Percentiles rank a stretch among this genome's conserved stretches.
phyloP scores from a whole-genome alignment of 2,113 vertebrate species.

The Lepus timidus region DNA sequence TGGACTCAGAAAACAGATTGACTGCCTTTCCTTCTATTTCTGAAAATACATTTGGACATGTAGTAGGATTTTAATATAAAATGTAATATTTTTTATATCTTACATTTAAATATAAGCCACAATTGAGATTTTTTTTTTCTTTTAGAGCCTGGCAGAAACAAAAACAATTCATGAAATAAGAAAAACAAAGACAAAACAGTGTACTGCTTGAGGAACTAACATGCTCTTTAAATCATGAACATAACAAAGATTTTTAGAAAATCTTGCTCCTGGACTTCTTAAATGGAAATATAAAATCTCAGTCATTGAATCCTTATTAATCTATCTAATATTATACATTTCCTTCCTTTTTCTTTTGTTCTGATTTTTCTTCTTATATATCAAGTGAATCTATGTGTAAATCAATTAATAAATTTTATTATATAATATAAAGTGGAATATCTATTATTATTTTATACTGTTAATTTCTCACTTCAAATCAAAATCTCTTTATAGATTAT shows the following conservation, averaged over 20 bases:
- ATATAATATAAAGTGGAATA: background rate
- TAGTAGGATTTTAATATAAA: background rate
- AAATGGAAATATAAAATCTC: background rate
- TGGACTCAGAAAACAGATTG: background rate
- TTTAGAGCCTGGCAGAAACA: constrained; percentile 3
- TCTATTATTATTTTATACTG: background rate
- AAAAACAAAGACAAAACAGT: background rate
- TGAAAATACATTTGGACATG: background rate
- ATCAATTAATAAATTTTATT: background rate
- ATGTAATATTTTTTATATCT: background rate
- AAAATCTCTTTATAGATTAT: background rate
- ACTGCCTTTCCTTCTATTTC: background rate
- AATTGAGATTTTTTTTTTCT: background rate
- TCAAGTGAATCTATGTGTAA: background rate
- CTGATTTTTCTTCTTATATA: background rate
- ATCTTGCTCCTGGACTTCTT: background rate
- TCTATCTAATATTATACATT: background rate
- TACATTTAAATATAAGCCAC: background rate
- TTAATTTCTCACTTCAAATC: background rate
- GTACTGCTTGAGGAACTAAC: background rate
- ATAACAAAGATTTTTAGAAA: background rate
- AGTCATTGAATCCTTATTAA: background rate
- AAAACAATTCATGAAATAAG: background rate
- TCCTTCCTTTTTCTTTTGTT: background rate
- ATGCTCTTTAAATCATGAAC: background rate